These are phyloP conservation scores for Oreonectes daqikongensis DNA, from an alignment of 2,797 vertebrate species.

Conservation along the genomic window DNA sequence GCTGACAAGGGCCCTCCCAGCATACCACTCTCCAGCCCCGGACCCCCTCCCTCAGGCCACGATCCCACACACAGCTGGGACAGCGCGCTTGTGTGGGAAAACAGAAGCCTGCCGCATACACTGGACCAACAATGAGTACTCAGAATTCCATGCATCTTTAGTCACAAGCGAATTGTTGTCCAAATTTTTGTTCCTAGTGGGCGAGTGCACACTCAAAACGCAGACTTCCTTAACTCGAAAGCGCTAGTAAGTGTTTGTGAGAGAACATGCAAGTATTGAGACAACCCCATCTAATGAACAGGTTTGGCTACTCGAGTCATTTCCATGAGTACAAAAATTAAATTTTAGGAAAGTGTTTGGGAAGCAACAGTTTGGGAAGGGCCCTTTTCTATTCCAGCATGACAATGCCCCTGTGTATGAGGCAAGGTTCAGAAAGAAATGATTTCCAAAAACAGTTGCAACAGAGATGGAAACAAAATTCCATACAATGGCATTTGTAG, in stretches of 20 bases:
- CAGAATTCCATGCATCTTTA: constrained; percentile 11
- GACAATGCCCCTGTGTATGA: too few relatives aligned
- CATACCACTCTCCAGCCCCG: constrained; percentile 58
- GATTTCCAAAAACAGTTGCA: too few relatives aligned
- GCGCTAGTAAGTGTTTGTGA: not conserved
- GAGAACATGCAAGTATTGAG: too few relatives aligned
- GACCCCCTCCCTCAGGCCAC: constrained; percentile 52
- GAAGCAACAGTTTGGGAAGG: too few relatives aligned
- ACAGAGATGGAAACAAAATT: too few relatives aligned
- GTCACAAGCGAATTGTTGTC: constrained; percentile 25
- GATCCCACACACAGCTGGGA: constrained; percentile 52
- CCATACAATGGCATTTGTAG: too few relatives aligned
- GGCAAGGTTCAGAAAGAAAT: too few relatives aligned
- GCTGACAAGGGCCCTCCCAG: constrained; percentile 71
- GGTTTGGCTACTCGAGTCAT: too few relatives aligned
- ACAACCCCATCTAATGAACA: too few relatives aligned
- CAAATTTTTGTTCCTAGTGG: not conserved
- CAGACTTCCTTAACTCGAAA: not conserved
- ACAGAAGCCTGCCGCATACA: constrained; percentile 9
- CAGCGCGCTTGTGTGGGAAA: constrained; percentile 19
- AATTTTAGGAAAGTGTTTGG: too few relatives aligned
- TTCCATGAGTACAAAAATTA: too few relatives aligned
- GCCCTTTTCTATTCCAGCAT: too few relatives aligned
- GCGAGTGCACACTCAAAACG: not conserved
- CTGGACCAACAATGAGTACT: constrained; percentile 1